phyloP scores from a whole-genome alignment of 2,888 invertebrate genomes.

The Diarsia rubi region DNA sequence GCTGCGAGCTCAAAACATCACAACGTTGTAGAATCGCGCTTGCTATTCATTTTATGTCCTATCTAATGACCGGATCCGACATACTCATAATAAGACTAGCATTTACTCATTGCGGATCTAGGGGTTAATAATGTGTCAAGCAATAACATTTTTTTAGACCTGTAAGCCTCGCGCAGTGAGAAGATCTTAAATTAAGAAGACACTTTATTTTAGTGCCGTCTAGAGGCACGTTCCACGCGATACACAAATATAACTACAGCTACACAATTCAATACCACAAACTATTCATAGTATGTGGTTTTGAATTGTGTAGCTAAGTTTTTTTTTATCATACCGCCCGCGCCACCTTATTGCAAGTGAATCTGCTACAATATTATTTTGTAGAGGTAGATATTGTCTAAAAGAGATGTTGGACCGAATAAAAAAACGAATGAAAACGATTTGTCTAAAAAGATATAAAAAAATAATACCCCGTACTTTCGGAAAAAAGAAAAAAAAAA shows the following conservation, averaged over 20 bases:
- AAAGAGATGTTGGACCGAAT: conserved; percentile 56
- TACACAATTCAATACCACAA: conserved; percentile 31
- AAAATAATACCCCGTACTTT: not conserved
- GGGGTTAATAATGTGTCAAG: conserved; percentile 43
- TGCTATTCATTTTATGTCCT: no score
- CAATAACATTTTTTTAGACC: conserved; percentile 47
- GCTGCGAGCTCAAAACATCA: no score
- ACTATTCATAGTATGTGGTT: conserved; percentile 26
- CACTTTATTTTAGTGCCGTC: conserved; percentile 51
- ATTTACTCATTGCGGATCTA: conserved; percentile 45
- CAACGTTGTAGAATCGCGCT: no score
- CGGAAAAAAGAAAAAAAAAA: no score
- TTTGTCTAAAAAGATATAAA: conserved; percentile 33
- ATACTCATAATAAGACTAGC: conserved; percentile 36
- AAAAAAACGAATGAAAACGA: conserved; percentile 58
- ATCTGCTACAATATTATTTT: conserved; percentile 36
- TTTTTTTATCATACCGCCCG: conserved; percentile 47
- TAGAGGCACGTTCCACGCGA: conserved; percentile 40
- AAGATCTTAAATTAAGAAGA: conserved; percentile 48
- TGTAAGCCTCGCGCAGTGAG: conserved; percentile 31
- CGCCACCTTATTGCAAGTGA: conserved; percentile 25
- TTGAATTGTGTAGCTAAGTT: no score
- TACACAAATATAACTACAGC: conserved; percentile 23
- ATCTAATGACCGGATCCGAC: no score
- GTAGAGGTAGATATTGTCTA: conserved; percentile 35